Conservation (phyloP, 2,888 invertebrate genomes). For the Leucophenga maculata region DNA sequence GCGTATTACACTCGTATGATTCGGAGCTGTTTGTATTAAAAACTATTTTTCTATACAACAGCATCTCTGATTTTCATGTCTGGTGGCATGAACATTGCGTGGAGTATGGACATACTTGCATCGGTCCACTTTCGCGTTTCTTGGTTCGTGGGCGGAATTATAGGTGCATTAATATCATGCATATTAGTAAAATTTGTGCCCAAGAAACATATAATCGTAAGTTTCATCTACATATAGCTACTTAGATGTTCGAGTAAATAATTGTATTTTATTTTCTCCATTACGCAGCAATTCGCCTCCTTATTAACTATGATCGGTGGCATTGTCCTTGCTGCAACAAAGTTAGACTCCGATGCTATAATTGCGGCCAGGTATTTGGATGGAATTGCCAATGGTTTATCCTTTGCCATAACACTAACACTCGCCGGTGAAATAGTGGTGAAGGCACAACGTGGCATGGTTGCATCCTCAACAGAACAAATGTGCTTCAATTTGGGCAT, state of each 20-base stretch:
- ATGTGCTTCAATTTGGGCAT: slow-evolving; percentile 50
- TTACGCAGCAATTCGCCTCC: slow-evolving; percentile 45
- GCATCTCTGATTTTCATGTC: neutral
- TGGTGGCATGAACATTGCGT: slow-evolving; percentile 13
- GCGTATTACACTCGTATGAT: too few relatives aligned
- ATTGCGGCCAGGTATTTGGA: slow-evolving; percentile 60
- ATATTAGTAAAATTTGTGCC: neutral
- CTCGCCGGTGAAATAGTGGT: slow-evolving; percentile 59
- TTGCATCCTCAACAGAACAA: slow-evolving; percentile 46
- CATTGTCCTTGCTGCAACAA: slow-evolving; percentile 44
- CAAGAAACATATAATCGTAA: slow-evolving; percentile 7
- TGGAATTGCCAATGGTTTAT: slow-evolving; percentile 63
- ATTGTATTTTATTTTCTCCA: neutral
- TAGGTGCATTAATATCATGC: neutral
- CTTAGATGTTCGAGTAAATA: neutral
- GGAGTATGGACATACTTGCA: neutral
- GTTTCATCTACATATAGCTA: neutral
- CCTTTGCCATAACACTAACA: slow-evolving; percentile 58
- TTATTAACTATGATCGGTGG: slow-evolving; percentile 58
- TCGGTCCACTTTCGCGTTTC: neutral
- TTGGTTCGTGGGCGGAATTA: slow-evolving; percentile 1
- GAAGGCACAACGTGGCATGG: slow-evolving; percentile 51
- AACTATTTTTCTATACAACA: neutral
- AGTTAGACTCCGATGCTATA: slow-evolving; percentile 27
- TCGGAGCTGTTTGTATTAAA: too few relatives aligned